A percentile compares a stretch with the other conserved stretches of the same genome.
Evolutionary conservation across 2,797 vertebrate species (phyloP).

Genomic region (Limnodromus scolopaceus): DNA sequence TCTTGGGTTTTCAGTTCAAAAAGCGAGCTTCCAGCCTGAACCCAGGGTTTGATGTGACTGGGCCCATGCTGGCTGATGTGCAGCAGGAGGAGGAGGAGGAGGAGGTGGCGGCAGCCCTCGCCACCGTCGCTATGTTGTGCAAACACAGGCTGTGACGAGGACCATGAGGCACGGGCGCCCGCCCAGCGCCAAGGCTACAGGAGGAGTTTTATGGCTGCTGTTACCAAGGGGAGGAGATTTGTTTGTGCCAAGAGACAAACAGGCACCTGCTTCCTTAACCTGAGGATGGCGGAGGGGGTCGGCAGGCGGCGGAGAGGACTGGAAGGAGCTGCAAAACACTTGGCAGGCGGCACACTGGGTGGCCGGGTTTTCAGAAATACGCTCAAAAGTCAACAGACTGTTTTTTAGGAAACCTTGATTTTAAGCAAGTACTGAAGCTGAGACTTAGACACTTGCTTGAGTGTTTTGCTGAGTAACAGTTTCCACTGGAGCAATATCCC

Average conservation of each 20-base stretch:
- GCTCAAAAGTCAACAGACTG: accelerated
- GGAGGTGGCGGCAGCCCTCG: neutral
- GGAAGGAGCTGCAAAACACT: neutral
- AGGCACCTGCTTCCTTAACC: neutral
- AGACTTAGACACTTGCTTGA: neutral
- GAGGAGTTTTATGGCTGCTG: neutral
- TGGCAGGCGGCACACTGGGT: neutral
- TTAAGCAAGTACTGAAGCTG: neutral
- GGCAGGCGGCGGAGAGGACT: neutral
- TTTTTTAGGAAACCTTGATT: neutral
- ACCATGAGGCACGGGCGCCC: accelerated
- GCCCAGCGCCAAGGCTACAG: neutral
- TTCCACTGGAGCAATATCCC: neutral
- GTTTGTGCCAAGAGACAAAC: neutral
- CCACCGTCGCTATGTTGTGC: neutral
- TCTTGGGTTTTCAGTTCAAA: neutral
- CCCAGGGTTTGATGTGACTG: neutral
- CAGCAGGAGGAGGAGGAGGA: neutral
- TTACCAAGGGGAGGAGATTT: neutral
- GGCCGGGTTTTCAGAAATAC: neutral
- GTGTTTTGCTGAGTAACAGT: neutral
- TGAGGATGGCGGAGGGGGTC: accelerated
- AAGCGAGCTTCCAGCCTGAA: neutral
- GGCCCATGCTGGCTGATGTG: accelerated
- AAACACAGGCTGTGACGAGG: neutral